Conservation (phyloP, 92 coral and sea anemone species). For the Galaxea fascicularis region DNA sequence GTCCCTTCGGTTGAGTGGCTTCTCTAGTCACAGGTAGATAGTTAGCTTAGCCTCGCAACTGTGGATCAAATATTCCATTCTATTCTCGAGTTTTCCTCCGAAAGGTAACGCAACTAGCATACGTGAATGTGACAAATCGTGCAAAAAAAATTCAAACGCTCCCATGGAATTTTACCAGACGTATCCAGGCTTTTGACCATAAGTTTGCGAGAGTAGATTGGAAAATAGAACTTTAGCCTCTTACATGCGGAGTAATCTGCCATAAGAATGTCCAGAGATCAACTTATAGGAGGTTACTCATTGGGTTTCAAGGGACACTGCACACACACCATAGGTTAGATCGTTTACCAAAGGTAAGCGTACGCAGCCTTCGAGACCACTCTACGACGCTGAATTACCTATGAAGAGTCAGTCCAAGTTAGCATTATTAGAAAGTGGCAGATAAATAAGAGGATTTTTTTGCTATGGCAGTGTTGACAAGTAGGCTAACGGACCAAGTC, state of each 20-base stretch:
- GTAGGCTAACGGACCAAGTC: not conserved
- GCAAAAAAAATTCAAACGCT: not conserved
- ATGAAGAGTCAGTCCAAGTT: not conserved
- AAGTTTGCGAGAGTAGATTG: not conserved
- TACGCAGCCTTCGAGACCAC: not conserved
- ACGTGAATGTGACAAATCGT: not conserved
- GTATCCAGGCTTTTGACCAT: not conserved
- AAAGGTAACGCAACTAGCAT: too few species aligned
- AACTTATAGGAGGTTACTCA: not conserved
- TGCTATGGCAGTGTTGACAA: not conserved
- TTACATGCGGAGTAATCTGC: not conserved
- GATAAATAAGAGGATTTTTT: not conserved
- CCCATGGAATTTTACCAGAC: not conserved
- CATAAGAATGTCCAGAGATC: not conserved
- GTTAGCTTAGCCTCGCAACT: not conserved
- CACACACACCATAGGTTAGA: not conserved
- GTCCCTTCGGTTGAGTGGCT: not conserved
- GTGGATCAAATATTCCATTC: too few species aligned
- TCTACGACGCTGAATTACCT: not conserved
- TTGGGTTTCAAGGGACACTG: not conserved
- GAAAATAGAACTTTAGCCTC: not conserved
- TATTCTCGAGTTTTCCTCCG: too few species aligned
- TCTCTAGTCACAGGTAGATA: slow-evolving; percentile 1
- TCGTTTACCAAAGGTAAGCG: not conserved
- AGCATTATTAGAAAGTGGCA: not conserved